Conservation (phyloP, 1,140 invertebrate species). For the Mya arenaria region DNA sequence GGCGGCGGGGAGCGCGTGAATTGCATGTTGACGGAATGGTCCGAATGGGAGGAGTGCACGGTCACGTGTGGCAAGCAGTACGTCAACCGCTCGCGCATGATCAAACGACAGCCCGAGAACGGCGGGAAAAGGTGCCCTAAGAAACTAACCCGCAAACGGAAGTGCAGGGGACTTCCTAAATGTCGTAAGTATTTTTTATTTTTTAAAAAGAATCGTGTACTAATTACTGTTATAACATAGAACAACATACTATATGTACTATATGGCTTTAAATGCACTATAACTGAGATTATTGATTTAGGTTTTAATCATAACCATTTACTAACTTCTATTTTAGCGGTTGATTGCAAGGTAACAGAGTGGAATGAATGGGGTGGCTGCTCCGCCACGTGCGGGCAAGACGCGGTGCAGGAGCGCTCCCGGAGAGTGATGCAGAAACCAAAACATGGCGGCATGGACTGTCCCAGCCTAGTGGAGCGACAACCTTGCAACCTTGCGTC, state of each 20-base stretch:
- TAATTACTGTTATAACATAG: too few species aligned
- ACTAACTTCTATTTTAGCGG: too few species aligned
- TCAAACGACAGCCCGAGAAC: conserved; percentile 70
- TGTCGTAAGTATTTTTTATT: conserved; percentile 67
- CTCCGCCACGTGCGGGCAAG: conserved; percentile 68
- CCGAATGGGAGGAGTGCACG: conserved; percentile 79
- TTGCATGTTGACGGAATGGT: conserved; percentile 80
- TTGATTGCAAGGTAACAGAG: conserved; percentile 68
- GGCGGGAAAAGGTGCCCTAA: conserved; percentile 74
- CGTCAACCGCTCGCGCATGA: conserved; percentile 64
- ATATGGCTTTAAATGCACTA: too few species aligned
- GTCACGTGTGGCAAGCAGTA: conserved; percentile 76
- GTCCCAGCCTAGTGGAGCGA: conserved; percentile 67
- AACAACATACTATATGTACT: too few species aligned
- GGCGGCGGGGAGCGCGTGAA: conserved; percentile 56
- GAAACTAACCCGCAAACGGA: conserved; percentile 68
- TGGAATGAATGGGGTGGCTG: conserved; percentile 73
- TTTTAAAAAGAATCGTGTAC: too few species aligned
- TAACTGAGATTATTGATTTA: too few species aligned
- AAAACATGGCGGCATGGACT: conserved; percentile 65
- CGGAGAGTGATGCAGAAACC: conserved; percentile 64
- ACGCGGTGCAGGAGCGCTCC: conserved; percentile 64
- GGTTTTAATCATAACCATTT: too few species aligned
- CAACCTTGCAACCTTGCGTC: conserved; percentile 69
- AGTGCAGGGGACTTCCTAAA: conserved; percentile 64